phyloP scores from a whole-genome alignment of 2,113 vertebrate genomes.

The Carollia perspicillata region DNA sequence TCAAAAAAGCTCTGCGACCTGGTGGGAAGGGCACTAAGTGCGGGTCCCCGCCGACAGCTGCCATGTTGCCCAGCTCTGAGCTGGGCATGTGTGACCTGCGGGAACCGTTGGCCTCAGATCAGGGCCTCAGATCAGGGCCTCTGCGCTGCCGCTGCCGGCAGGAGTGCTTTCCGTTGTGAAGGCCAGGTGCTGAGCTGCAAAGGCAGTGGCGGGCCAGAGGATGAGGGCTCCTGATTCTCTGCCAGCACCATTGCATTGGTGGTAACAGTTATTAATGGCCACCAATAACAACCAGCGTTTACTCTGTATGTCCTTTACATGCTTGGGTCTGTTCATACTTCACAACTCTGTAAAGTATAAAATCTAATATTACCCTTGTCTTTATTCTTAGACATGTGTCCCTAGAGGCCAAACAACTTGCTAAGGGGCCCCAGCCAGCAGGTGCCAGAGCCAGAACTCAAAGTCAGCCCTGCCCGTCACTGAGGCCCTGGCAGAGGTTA shows the following conservation, averaged over 20 bases:
- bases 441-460: neutral
- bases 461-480: neutral
- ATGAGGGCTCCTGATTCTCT: neutral
- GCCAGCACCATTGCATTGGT: neutral
- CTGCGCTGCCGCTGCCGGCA: rapidly evolving
- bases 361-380: neutral
- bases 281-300: neutral
- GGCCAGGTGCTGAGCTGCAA: neutral
- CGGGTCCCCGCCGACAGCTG: neutral
- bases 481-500: neutral
- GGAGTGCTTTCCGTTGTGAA: neutral
- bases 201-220: neutral
- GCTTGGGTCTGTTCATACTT: neutral
- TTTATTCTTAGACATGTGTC: neutral
- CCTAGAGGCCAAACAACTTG: neutral
- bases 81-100: neutral
- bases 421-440: neutral
- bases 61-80: rapidly evolving
- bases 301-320: neutral
- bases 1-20: neutral
- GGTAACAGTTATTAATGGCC: too few relatives aligned
- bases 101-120: neutral
- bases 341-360: neutral
- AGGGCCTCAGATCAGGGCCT: neutral
- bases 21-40: neutral